phyloP scores from a whole-genome alignment of 2,888 invertebrate genomes.

The Linnaemya tessellans region DNA sequence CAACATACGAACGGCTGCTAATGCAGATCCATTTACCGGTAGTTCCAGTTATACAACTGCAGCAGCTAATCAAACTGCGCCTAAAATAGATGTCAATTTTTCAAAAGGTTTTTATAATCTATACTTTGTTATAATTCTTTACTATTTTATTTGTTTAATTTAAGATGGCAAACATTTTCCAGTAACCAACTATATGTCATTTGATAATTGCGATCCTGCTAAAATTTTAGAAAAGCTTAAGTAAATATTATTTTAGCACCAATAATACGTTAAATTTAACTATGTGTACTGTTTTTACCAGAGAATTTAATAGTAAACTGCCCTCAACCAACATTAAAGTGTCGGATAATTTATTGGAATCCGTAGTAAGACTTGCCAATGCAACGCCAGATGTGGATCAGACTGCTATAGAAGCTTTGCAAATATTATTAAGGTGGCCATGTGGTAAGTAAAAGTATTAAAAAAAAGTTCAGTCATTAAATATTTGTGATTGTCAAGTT shows the following conservation, averaged over 20 bases:
- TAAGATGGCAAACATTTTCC: slow-evolving; percentile 82
- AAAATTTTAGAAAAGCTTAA: slow-evolving; percentile 89
- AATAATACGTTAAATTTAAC: background rate
- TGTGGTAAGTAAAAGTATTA: slow-evolving; percentile 73
- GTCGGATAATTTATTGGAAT: slow-evolving; percentile 78
- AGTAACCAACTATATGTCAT: slow-evolving; percentile 85
- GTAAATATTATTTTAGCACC: slow-evolving; percentile 73
- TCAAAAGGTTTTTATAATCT: slow-evolving; percentile 69
- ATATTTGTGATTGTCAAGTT: too few species aligned
- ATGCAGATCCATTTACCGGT: slow-evolving; percentile 88
- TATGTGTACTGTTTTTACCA: slow-evolving; percentile 57
- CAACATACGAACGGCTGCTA: slow-evolving; percentile 80
- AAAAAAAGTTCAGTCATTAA: too few species aligned
- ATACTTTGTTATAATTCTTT: background rate
- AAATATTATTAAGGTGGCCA: slow-evolving; percentile 80
- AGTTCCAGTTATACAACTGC: slow-evolving; percentile 88
- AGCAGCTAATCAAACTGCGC: slow-evolving; percentile 75
- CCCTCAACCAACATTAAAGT: slow-evolving; percentile 75
- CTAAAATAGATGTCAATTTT: slow-evolving; percentile 78
- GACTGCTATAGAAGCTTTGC: slow-evolving; percentile 83
- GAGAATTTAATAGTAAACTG: slow-evolving; percentile 88
- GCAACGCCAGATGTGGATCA: slow-evolving; percentile 78
- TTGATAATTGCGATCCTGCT: slow-evolving; percentile 90
- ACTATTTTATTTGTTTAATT: background rate
- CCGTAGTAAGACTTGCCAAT: slow-evolving; percentile 87